A percentile compares a stretch with the other conserved stretches of the same genome.
phyloP scores from a whole-genome alignment of 2,797 vertebrate genomes.

The Falco novaeseelandiae region DNA sequence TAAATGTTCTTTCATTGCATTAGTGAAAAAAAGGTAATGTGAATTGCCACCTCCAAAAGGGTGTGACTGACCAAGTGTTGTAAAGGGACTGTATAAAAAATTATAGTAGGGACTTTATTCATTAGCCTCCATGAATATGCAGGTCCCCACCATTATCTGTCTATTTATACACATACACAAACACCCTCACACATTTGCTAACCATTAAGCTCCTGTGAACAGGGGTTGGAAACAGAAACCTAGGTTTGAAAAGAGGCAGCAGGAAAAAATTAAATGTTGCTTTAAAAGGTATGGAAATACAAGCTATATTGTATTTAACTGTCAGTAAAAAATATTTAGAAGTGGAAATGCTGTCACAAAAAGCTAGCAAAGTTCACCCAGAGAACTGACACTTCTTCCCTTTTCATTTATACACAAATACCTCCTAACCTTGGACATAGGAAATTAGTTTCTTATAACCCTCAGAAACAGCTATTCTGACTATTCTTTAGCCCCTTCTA shows the following conservation, averaged over 20 bases:
- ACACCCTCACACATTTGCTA: not conserved
- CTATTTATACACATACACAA: not conserved
- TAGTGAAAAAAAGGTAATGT: not conserved
- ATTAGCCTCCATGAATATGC: not conserved
- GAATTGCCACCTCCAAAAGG: not conserved
- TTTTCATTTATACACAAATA: not conserved
- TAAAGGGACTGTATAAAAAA: not conserved
- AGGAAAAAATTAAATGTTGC: not conserved
- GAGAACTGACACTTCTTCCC: not conserved
- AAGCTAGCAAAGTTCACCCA: not conserved
- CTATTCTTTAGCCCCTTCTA: not conserved
- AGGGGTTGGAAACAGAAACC: not conserved
- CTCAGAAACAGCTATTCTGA: not conserved
- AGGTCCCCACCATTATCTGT: fast-evolving
- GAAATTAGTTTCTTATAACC: not conserved
- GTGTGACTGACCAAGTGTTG: not conserved
- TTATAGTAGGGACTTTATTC: not conserved
- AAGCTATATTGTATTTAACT: not conserved
- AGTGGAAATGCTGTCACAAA: not conserved
- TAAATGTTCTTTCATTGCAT: not conserved
- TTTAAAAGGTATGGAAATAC: not conserved
- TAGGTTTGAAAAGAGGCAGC: not conserved
- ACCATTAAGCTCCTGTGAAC: not conserved
- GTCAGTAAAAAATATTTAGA: not conserved
- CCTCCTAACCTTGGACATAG: not conserved